phyloP scores from a whole-genome alignment of 2,113 vertebrate species.

The Sylvilagus bachmani region DNA sequence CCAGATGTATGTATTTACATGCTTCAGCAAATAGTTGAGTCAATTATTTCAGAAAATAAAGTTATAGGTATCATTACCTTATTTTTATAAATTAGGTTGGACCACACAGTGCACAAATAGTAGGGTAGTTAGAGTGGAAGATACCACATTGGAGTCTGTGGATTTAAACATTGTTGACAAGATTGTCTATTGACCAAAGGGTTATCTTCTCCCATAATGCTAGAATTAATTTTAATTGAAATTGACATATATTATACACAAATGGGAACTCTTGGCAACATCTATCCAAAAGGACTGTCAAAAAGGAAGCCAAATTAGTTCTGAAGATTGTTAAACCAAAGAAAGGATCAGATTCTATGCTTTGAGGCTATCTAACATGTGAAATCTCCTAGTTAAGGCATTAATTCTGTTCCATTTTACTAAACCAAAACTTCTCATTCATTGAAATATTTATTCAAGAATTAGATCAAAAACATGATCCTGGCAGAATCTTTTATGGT shows the following conservation, averaged over 20 bases:
- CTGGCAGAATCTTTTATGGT: background rate
- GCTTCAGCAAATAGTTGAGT: background rate
- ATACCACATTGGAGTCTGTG: background rate
- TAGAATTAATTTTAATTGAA: background rate
- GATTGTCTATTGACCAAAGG: background rate
- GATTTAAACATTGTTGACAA: too few relatives aligned
- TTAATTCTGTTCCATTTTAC: background rate
- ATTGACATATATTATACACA: background rate
- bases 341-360: background rate
- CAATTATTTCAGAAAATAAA: background rate
- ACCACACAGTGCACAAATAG: too few relatives aligned
- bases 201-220: background rate
- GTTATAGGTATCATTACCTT: background rate
- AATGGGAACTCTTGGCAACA: background rate
- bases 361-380: background rate
- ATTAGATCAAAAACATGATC: background rate
- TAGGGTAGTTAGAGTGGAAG: background rate
- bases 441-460: background rate
- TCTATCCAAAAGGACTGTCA: background rate
- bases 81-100: background rate
- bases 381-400: background rate
- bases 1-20: background rate
- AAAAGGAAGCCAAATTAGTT: background rate
- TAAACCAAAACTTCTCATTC: background rate
- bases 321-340: background rate